These are phyloP conservation scores for Sebastes schlegelii DNA, from an alignment of 2,113 vertebrate species.

Conservation along the genomic window DNA sequence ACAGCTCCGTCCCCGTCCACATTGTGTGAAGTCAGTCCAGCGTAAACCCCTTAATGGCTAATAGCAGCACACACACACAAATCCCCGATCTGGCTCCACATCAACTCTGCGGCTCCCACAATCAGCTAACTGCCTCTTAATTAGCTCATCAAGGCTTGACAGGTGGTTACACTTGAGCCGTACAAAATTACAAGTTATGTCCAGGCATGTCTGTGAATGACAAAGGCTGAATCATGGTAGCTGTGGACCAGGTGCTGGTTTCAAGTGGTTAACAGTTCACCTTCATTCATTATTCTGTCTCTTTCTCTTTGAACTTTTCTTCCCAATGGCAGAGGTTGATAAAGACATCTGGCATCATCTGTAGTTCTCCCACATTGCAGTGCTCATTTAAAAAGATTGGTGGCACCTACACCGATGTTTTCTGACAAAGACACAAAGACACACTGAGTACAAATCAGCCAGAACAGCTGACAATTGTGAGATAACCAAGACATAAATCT, in stretches of 20 bases:
- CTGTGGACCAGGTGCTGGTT: not conserved
- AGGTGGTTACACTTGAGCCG: conserved; percentile 52
- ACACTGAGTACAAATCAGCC: not conserved
- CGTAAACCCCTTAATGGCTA: conserved; percentile 68
- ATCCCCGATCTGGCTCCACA: conserved; percentile 33
- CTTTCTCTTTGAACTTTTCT: not conserved
- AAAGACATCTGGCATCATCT: not conserved
- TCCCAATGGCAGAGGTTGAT: not conserved
- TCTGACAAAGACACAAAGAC: not conserved
- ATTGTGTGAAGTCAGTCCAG: conserved; percentile 73
- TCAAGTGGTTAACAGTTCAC: conserved; percentile 23
- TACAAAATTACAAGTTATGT: conserved; percentile 35
- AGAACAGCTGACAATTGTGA: not conserved
- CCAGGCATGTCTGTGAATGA: conserved; percentile 26
- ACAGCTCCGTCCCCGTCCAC: conserved; percentile 43
- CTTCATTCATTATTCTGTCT: not conserved
- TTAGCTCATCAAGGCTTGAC: conserved; percentile 65
- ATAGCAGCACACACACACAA: conserved; percentile 49
- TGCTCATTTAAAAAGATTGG: not conserved
- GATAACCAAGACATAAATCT: too few species aligned
- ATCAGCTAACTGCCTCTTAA: conserved; percentile 66
- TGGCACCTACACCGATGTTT: not conserved
- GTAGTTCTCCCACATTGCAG: not conserved
- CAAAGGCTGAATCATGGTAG: not conserved
- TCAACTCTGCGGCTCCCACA: conserved; percentile 41